Evolutionary conservation across 2,888 invertebrate species (phyloP).

Genomic region (Chrysolina haemoptera): DNA sequence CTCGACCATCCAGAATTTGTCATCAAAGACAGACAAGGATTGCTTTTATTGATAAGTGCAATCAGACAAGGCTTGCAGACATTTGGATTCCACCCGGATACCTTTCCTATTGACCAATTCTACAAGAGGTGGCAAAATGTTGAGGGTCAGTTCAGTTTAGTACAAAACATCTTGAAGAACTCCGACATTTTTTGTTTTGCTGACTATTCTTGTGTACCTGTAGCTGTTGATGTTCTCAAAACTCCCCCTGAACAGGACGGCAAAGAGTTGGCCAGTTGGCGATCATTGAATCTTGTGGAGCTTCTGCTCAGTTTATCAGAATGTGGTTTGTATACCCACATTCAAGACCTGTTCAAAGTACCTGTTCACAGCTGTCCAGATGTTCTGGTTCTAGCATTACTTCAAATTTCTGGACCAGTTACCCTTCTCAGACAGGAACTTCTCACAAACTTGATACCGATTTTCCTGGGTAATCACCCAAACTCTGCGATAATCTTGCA

Average conservation of each 20-base stretch:
- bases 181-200: constrained; percentile 96
- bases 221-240: constrained; percentile 91
- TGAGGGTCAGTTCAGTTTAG: constrained; percentile 92
- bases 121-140: constrained; percentile 95
- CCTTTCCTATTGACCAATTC: constrained; percentile 90
- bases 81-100: constrained; percentile 78
- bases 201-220: constrained; percentile 90
- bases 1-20: constrained; percentile 93
- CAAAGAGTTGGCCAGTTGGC: constrained; percentile 94
- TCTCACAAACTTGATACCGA: constrained; percentile 89
- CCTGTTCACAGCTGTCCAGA: constrained; percentile 96
- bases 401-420: constrained; percentile 89
- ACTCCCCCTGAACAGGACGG: constrained; percentile 95
- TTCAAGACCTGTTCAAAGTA: constrained; percentile 91
- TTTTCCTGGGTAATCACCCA: constrained; percentile 95
- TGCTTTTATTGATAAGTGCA: constrained; percentile 87
- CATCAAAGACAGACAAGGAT: constrained; percentile 88
- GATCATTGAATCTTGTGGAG: constrained; percentile 93
- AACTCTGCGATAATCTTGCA: constrained; percentile 97
- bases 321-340: constrained; percentile 85
- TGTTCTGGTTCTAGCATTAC: constrained; percentile 88
- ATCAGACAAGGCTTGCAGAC: constrained; percentile 82
- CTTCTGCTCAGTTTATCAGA: constrained; percentile 90
- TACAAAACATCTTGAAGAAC: constrained; percentile 89
- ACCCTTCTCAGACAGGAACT: constrained; percentile 88